Base-by-base conservation (phyloP, 1,140 invertebrate genomes). In the Microplitis demolitor region DNA sequence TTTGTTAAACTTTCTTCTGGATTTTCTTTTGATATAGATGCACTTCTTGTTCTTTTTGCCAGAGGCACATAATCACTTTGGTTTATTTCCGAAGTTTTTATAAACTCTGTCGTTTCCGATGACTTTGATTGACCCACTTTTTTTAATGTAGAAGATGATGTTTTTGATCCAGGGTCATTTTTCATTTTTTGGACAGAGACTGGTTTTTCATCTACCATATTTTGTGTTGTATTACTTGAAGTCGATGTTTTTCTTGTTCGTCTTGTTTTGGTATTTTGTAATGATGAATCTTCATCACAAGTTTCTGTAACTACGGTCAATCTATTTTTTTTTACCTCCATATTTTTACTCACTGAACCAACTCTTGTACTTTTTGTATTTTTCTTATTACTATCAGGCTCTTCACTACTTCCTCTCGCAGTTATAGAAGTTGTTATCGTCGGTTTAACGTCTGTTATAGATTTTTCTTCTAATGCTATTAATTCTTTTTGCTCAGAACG, bases 351-450 rank as follows among this genome's bases (percentile, higher is more conserved):
- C 33, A 56, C 45, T 14, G 39, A 16, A 53, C 35, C 6, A 71
- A 76, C 4, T 68, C 80, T 79, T 3, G 70, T 73, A 24, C 67
- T 76, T 68, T 75, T 76, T 16, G 68, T n/a, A 16, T 24, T 8
- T 70, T 54, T 66, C 62, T 61, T 63, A 58, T 37, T 58, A n/a
- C 69, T 63, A 24, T 63, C 24, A 13, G 69, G 69, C 0, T 35
- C 1, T 64, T 69, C 69, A 63, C 8, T 33, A 53, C 39, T 45
- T 35, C 62, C 60, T 51, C 31, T 34, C 16, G 8, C 33, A 9
- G 2, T 24, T 4, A 51, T 37, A 34, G 11, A 37, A 62, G 51
- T 35, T 35, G 61, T 0, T 11, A 16, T 33, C 8, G 71, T 63
- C 34, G 63, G 56, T 11, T 6, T 6, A 45, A 45, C 2, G 5